Evolutionary conservation across 2,888 invertebrate species (phyloP), one percentile per base, ranked within the genome.

Genomic region (Psylliodes chrysocephalus): DNA sequence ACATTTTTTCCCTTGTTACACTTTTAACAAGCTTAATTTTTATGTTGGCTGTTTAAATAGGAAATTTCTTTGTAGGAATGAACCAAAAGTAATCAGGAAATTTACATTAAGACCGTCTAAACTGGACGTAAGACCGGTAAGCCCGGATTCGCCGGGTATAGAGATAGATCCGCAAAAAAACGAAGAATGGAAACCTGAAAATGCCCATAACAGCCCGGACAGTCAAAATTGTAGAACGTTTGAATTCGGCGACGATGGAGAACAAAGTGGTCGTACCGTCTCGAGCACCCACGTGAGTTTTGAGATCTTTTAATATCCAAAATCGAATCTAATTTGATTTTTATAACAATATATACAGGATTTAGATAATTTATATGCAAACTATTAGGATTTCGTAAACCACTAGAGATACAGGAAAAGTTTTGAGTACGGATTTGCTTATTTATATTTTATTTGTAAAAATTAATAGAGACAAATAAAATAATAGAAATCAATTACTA

Each of bases 111-210:
- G 19, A 40, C 40, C 57, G 12, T 15, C 49, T 1, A 40, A 18
- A 8, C n/a, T 47, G 4, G 19, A 35, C n/a, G 3, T 55, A 6
- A 60, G 70, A 35, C 54, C 68, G 5, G 64, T 17, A 1, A 70
- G 71, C 64, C 71, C 71, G 3, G 69, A 71, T 66, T 70, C 72
- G 1, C 66, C 70, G 6, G 64, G 63, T n/a, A 7, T 63, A 17
- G 69, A 69, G 38, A 19, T 60, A 10, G 52, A 59, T 12, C 30
- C 25, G 1, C 33, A 15, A 2, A 14, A 40, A 6, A 15, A 17
- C 30, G 25, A 52, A 15, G n/a, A 22, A 12, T 55, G 42, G 8
- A 18, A 59, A 7, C 4, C 38, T 14, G 55, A 44, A 15, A 38
- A 46, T 10, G 40, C 10, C 2, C 28, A 47, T 22, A 30, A 14